Conservation (phyloP, 1,140 invertebrate genomes). For the Leptinotarsa defecta region DNA sequence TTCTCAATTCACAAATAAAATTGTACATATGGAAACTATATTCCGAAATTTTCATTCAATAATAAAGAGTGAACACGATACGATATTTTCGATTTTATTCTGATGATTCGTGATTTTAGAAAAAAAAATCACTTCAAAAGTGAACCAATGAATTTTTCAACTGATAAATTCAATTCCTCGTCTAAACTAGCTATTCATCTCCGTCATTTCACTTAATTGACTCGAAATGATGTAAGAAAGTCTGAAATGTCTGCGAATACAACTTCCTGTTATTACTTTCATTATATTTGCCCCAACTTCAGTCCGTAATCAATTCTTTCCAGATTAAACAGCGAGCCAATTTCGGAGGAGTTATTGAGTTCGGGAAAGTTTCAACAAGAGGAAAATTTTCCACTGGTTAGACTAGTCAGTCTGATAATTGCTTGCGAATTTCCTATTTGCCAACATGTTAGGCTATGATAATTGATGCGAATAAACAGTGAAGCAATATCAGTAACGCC, state of each 20-base stretch:
- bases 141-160: no score
- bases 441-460: not conserved
- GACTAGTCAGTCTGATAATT: not conserved
- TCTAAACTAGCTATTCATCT: not conserved
- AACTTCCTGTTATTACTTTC: not conserved
- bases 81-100: no score
- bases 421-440: not conserved
- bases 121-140: no score
- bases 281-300: not conserved
- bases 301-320: conserved; percentile 1
- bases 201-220: not conserved
- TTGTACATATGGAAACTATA: no score
- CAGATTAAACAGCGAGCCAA: conserved; percentile 10
- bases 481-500: not conserved
- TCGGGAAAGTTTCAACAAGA: not conserved
- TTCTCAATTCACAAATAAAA: no score
- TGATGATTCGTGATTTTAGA: no score
- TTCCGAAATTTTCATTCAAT: no score
- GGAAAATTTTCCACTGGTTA: not conserved
- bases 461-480: not conserved
- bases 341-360: not conserved
- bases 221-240: not conserved
- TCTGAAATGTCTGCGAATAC: not conserved
- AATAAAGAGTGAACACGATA: no score
- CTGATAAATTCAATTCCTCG: not conserved